These are phyloP conservation scores for Peromyscus attwateri DNA, from an alignment of 2,797 vertebrate species.

Conservation along the genomic window DNA sequence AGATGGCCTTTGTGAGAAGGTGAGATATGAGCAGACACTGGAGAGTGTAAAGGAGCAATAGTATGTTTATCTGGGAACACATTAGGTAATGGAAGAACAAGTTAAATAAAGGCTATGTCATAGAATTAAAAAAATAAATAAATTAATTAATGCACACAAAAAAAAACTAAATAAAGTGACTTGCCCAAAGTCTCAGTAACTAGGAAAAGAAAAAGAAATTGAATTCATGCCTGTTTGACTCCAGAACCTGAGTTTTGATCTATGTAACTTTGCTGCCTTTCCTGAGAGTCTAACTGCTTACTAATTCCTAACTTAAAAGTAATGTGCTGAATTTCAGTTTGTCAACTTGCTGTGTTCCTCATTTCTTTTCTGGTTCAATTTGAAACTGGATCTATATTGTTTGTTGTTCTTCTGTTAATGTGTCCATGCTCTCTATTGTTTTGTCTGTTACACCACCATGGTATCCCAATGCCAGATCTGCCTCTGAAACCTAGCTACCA, in stretches of 20 bases:
- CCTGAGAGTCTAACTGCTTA: not conserved
- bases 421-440: not conserved
- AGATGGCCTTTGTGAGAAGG: too few species aligned
- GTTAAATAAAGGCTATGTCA: too few species aligned
- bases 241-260: not conserved
- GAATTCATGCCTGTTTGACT: not conserved
- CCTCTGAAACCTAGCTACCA: not conserved
- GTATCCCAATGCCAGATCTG: not conserved
- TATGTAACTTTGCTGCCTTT: not conserved
- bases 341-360: not conserved
- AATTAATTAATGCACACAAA: too few species aligned
- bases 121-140: too few species aligned
- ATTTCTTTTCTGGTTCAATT: not conserved
- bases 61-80: too few species aligned
- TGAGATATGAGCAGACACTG: too few species aligned
- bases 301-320: not conserved
- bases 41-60: too few species aligned
- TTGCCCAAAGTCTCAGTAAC: not conserved
- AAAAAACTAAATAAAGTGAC: not conserved
- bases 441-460: not conserved
- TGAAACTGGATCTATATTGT: not conserved
- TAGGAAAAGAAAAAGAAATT: not conserved
- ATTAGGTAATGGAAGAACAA: too few species aligned
- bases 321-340: not conserved
- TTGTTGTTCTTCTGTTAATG: not conserved